phyloP scores from a whole-genome alignment of 2,113 vertebrate species.

The Cottus gobio region DNA sequence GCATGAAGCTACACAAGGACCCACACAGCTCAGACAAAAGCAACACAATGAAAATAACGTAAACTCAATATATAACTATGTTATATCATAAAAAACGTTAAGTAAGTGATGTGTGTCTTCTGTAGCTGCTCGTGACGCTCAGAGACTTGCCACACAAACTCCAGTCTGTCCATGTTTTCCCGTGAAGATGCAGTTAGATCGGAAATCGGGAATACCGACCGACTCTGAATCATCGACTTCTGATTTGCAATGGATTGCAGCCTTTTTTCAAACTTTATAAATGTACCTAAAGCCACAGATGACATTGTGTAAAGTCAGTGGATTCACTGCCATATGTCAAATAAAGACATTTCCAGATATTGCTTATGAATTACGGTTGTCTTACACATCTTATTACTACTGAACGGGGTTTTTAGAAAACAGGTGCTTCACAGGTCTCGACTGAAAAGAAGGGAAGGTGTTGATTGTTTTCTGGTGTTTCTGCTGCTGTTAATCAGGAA shows the following conservation, averaged over 20 bases:
- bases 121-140: background rate
- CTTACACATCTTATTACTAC: background rate
- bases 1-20: too few relatives aligned
- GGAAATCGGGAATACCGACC: background rate
- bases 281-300: background rate
- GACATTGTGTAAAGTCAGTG: background rate
- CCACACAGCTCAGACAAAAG: too few relatives aligned
- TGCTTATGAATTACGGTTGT: background rate
- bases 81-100: background rate
- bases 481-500: conserved; percentile 14
- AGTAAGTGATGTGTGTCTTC: background rate
- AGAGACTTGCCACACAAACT: background rate
- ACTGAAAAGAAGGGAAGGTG: background rate
- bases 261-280: background rate
- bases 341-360: background rate
- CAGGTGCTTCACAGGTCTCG: background rate
- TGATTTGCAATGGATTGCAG: too few relatives aligned
- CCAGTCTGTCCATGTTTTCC: background rate
- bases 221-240: background rate
- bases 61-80: too few relatives aligned
- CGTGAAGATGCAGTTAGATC: background rate
- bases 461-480: background rate
- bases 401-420: background rate
- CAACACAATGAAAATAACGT: too few relatives aligned
- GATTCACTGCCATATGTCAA: background rate